phyloP scores from a whole-genome alignment of 2,888 invertebrate genomes.

The Amblyjoppa proteus region DNA sequence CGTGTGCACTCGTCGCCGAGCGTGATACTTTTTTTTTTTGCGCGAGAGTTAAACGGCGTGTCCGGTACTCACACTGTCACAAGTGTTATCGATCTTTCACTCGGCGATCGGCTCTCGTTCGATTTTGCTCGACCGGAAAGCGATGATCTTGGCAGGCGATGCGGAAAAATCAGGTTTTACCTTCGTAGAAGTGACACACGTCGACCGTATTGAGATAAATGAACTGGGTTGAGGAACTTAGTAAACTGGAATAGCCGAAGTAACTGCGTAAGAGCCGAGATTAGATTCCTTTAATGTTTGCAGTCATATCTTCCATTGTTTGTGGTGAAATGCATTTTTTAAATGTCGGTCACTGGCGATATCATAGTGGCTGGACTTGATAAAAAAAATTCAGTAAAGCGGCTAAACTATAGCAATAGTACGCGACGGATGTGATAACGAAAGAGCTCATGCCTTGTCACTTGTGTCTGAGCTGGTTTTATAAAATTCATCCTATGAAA shows the following conservation, averaged over 20 bases:
- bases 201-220: not conserved
- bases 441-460: no score
- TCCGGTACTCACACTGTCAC: constrained; percentile 12
- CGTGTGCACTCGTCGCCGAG: constrained; percentile 21
- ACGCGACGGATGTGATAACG: no score
- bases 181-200: not conserved
- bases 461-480: no score
- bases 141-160: constrained; percentile 16
- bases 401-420: no score
- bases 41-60: constrained; percentile 22
- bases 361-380: no score
- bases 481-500: not conserved
- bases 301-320: not conserved
- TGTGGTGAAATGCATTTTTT: no score
- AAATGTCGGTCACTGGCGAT: no score
- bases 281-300: not conserved
- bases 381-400: no score
- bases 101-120: not conserved
- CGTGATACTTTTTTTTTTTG: constrained; percentile 1
- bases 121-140: not conserved
- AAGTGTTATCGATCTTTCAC: constrained; percentile 30
- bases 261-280: not conserved
- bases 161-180: constrained; percentile 23
- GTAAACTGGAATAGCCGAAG: not conserved
- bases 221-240: not conserved